Evolutionary conservation across 2,113 vertebrate species (phyloP), one percentile per base, ranked within the genome.

Genomic region (Oncorhynchus mykiss): DNA sequence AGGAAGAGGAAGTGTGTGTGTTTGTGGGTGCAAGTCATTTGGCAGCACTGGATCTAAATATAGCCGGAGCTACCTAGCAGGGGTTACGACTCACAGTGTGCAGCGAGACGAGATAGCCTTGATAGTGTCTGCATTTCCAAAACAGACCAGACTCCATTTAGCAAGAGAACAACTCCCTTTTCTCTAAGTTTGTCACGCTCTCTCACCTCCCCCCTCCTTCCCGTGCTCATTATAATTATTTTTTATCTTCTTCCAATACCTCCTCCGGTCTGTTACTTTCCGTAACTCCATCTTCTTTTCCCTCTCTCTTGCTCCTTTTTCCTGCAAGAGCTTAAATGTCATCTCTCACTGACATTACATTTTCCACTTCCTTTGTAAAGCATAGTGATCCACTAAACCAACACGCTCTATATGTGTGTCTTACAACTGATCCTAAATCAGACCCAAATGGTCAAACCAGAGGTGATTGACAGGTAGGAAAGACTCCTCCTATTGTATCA

Each of bases 41-140:
- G 70, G 70, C 76, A 75, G 78, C 54, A 27, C 59, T 73, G 65
- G 27, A n/a, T 22, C 80, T 82, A 82, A 80, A 82, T 84, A 80
- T 82, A 86, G 73, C 73, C 73, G 24, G 54, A 69, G 31, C 13
- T 12, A 29, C 77, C 48, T 68, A 25, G 51, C 74, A 74, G 77
- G 25, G 75, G 13, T 74, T 71, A 20, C 29, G 67, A 74, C 73
- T 71, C 74, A 75, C 73, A 74, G 70, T 22, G 39, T 6, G 14
- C 39, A 9, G 20, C 14, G 65, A 27, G 65, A 29, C n/a, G 5
- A 27, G 72, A 51, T 70, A 29, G 67, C 67, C 45, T 70, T 49
- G 60, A 57, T 22, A 27, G 59, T 72, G 20, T 20, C 13, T 24
- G 13, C 16, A 27, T 74, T 78, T 78, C 68, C 72, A 60, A 62